Base-by-base conservation (phyloP, 2,113 vertebrate genomes). In the Epinephelus fuscoguttatus region DNA sequence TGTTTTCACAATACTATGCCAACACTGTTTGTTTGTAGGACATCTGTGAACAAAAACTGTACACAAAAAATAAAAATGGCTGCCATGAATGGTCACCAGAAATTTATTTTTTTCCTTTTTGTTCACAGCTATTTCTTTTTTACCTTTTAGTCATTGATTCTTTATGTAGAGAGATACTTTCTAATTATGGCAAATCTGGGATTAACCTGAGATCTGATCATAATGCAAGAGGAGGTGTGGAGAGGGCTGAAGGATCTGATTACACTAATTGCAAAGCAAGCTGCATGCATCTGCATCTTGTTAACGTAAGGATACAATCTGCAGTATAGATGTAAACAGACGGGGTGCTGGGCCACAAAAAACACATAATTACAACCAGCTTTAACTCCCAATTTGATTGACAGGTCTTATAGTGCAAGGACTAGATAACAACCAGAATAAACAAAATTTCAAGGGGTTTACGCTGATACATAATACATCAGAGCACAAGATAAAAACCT, bases 161-260 rank as follows among this genome's bases (percentile, higher is more conserved):
- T 23, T 14, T 40, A 21, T 47, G n/a, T 13, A 42, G 52, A 64
- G 30, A 56, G 49, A 27, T 45, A 45, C 4, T 53, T 68, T 69
- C 52, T 66, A 63, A 80, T 64, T 69, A 69, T 70, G 9, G 33
- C 30, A 19, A 45, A 37, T 61, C 63, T 67, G 11, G 4, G 8
- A 50, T 4, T 50, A 47, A 67, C 57, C 52, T 15, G 60, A 9
- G 61, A 79, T 53, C 56, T 75, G 84, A 89, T 84, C 55, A 53
- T 62, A 70, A 76, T 75, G 81, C 63, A 47, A 13, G 57, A 84
- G 70, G 49, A 81, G 61, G 52, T 40, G 69, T 49, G 50, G 40
- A 23, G 67, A 61, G 53, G 33, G 64, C 21, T 57, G 50, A 25
- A 75, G 67, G 47, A 79, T 70, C n/a, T 74, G 78, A 86, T 82